Conservation (phyloP, 2,113 vertebrate genomes). For the Brevimyrus niger region DNA sequence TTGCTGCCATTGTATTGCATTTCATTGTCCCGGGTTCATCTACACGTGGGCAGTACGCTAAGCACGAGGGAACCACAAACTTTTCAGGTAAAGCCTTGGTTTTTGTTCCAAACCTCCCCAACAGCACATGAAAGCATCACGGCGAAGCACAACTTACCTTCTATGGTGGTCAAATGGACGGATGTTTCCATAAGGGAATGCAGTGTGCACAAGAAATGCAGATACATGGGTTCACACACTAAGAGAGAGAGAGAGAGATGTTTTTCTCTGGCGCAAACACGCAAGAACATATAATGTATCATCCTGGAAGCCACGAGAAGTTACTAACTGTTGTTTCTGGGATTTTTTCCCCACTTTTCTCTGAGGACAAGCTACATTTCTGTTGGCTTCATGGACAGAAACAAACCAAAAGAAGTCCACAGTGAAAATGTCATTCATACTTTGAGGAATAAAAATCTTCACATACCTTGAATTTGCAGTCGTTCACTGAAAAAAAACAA, state of each 20-base stretch:
- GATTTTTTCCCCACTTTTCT: neutral
- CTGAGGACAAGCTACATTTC: neutral
- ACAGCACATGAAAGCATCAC: slow-evolving; percentile 62
- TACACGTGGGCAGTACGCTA: neutral
- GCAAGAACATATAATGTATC: neutral
- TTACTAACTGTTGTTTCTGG: neutral
- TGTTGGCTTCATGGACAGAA: neutral
- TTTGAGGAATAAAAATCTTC: neutral
- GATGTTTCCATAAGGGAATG: neutral
- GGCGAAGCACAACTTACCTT: slow-evolving; percentile 86
- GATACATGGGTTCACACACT: neutral
- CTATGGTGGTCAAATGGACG: slow-evolving; percentile 62
- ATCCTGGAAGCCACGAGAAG: neutral
- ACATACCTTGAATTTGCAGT: neutral
- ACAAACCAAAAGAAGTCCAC: neutral
- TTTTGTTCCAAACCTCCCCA: slow-evolving; percentile 32
- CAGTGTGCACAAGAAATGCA: neutral
- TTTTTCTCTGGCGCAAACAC: neutral
- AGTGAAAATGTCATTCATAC: neutral
- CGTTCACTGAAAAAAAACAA: neutral
- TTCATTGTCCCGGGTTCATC: neutral
- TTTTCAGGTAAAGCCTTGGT: slow-evolving; percentile 20
- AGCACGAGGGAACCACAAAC: slow-evolving; percentile 3
- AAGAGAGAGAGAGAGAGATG: neutral
- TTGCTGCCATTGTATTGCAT: slow-evolving; percentile 33